Conservation (phyloP, 2,888 invertebrate species). For the Silvanus unidentatus region DNA sequence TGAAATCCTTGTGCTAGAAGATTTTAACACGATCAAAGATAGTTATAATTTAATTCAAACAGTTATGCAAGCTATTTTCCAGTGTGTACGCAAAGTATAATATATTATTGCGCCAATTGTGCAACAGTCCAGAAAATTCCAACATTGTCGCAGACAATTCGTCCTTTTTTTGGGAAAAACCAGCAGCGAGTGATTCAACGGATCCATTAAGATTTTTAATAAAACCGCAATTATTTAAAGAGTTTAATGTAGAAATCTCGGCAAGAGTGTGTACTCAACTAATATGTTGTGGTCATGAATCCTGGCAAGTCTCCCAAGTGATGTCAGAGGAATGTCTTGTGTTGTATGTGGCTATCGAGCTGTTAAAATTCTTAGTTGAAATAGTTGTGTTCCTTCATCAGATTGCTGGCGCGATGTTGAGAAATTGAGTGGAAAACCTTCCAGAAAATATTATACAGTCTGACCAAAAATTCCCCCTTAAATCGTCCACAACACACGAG, state of each 20-base stretch:
- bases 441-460: conserved; percentile 1
- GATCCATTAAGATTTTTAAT: too few species aligned
- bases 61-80: conserved; percentile 28
- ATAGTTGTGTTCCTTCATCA: conserved; percentile 36
- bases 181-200: too few species aligned
- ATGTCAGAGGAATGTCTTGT: conserved; percentile 39
- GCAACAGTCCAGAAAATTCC: too few species aligned
- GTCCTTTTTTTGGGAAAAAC: too few species aligned
- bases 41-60: conserved; percentile 39
- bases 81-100: background rate
- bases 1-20: conserved; percentile 44
- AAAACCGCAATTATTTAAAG: too few species aligned
- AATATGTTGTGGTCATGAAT: conserved; percentile 29
- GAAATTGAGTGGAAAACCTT: conserved; percentile 4
- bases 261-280: background rate
- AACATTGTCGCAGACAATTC: too few species aligned
- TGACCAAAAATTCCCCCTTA: background rate
- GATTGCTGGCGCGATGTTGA: conserved; percentile 20
- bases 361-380: conserved; percentile 42
- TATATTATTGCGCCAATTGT: background rate
- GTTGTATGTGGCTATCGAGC: conserved; percentile 34
- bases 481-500: too few species aligned
- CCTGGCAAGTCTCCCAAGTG: conserved; percentile 29
- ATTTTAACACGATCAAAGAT: conserved; percentile 46
- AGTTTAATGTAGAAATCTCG: too few species aligned